Evolutionary conservation across 2,888 invertebrate species (phyloP).

Genomic region (Stenurella melanura): DNA sequence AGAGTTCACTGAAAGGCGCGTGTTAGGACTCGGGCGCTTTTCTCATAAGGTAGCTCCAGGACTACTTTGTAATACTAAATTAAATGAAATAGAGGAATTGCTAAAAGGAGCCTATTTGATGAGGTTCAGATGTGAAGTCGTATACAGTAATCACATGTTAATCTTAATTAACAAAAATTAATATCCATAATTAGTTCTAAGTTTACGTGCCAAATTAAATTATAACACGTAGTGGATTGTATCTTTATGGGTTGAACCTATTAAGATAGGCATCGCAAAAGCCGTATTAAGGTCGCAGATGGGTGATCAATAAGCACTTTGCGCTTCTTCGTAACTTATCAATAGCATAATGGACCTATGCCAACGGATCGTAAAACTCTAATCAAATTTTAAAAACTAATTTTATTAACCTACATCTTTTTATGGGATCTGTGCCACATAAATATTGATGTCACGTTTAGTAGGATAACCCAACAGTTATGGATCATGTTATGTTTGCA

Average conservation of each 20-base stretch:
- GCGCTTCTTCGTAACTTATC: constrained; percentile 9
- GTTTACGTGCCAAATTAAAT: not conserved
- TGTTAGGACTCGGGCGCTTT: too few species aligned
- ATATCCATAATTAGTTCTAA: too few species aligned
- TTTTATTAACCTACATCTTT: constrained; percentile 20
- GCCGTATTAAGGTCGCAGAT: constrained; percentile 25
- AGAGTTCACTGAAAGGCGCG: too few species aligned
- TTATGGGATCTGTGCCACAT: not conserved
- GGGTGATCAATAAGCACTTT: constrained; percentile 18
- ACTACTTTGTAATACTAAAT: too few species aligned
- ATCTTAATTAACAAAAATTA: too few species aligned
- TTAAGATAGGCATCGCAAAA: constrained; percentile 14
- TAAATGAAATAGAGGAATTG: too few species aligned
- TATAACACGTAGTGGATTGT: not conserved
- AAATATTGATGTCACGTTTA: not conserved
- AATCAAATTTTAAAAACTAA: not conserved
- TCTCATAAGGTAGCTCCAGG: too few species aligned
- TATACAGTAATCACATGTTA: too few species aligned
- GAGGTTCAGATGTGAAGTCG: too few species aligned
- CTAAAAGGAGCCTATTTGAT: too few species aligned
- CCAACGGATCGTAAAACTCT: constrained; percentile 11
- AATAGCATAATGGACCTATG: not conserved
- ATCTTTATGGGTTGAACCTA: not conserved
- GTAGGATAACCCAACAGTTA: not conserved
- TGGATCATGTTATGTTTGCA: not conserved